Evolutionary conservation across 2,888 invertebrate species (phyloP).

Genomic region (Caenorhabditis angaria): DNA sequence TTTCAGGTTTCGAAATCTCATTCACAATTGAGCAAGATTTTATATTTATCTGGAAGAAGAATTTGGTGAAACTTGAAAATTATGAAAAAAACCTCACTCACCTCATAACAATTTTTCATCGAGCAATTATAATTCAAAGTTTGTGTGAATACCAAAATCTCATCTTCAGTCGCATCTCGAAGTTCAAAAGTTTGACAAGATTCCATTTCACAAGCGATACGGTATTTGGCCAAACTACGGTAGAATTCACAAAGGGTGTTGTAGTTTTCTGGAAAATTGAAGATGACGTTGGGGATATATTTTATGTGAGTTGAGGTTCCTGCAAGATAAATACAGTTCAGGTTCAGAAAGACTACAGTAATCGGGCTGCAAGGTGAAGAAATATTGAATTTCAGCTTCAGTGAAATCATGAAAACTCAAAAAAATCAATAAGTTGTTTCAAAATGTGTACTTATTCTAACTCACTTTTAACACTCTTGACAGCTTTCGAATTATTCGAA

Average conservation of each 20-base stretch:
- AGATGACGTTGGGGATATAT: too few relatives aligned
- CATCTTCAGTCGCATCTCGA: slow-evolving; percentile 31
- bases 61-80: not conserved
- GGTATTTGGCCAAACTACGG: slow-evolving; percentile 13
- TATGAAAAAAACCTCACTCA: slow-evolving; percentile 3
- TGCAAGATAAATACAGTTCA: too few relatives aligned
- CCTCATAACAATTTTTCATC: slow-evolving; percentile 51
- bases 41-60: slow-evolving; percentile 21
- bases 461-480: slow-evolving; percentile 56
- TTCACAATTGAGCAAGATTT: slow-evolving; percentile 35
- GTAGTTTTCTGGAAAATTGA: slow-evolving; percentile 38
- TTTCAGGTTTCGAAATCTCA: slow-evolving; percentile 31
- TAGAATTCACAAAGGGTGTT: slow-evolving; percentile 17
- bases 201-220: slow-evolving; percentile 32
- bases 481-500: slow-evolving; percentile 44
- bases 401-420: too few relatives aligned
- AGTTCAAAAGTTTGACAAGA: slow-evolving; percentile 35
- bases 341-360: too few relatives aligned
- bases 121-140: slow-evolving; percentile 52
- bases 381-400: too few relatives aligned
- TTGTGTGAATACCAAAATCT: slow-evolving; percentile 32
- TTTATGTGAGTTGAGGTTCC: too few relatives aligned
- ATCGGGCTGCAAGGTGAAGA: too few relatives aligned
- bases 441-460: not conserved
- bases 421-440: too few relatives aligned